Evolutionary conservation across 92 coral and sea anemone species (phyloP), one percentile per base, ranked within the genome.

Genomic region (Palythoa grandis): DNA sequence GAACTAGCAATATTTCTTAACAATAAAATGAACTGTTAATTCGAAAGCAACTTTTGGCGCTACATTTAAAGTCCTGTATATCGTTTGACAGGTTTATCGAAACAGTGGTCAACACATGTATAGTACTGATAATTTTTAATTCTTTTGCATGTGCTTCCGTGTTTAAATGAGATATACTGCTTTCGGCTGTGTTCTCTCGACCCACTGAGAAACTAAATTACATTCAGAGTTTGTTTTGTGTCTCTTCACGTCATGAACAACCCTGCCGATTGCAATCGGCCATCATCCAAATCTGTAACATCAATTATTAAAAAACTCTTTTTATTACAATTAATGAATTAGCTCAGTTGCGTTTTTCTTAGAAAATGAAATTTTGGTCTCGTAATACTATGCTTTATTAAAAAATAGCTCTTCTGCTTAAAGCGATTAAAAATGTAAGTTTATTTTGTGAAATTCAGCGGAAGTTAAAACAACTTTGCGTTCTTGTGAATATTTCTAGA

Each of bases 271-370:
- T 65, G 61, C 13, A 43, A 80, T 80, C 85, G 23, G 66, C 73
- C 7, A 66, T 80, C 47, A 65, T 66, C 29, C 72, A 63, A 63
- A 63, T 15, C 53, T 79, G 61, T 56, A 66, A 67, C 39, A 47
- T 80, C 1, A 80, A 80, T 80, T 80, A 80, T 80, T 80, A 50
- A 80, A 4, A 43, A 66, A 29, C 60, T 19, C 38, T 80, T 80
- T 61, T 65, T 52, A 66, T 80, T 66, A 22, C 60, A 47, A 80
- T 80, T 65, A 80, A 43, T 43, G 50, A 7, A 43, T 43, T 43
- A 8, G 60, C 24, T 67, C 52, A n/a, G 38, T 50, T 16, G 43
- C 72, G n/a, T 66, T 22, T 68, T 66, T 80, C 61, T 66, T 80
- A 24, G 74, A 80, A 66, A 63, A 43, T 22, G 25, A 43, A 80